A percentile compares a stretch with the other conserved stretches of the same genome.
These are phyloP conservation scores for Nicator chloris DNA, from an alignment of 2,113 vertebrate genomes.

Conservation along the genomic window DNA sequence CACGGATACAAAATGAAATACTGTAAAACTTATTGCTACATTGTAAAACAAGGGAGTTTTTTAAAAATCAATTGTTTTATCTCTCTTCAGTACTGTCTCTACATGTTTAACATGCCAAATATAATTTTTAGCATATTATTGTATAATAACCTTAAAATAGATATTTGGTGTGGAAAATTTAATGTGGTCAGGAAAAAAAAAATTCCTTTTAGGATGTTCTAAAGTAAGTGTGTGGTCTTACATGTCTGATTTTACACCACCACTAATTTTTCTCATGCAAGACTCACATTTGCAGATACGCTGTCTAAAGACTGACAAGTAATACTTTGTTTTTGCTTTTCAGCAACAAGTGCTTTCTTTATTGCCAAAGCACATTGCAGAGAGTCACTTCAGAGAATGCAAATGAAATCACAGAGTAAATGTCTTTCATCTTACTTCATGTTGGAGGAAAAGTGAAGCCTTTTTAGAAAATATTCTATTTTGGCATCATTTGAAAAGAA, in stretches of 20 bases:
- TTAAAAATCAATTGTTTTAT: neutral
- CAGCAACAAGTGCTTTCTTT: constrained; percentile 35
- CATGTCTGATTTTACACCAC: neutral
- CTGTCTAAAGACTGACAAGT: neutral
- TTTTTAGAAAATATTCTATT: constrained; percentile 45
- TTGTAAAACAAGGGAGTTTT: neutral
- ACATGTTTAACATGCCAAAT: neutral
- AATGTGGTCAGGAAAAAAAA: neutral
- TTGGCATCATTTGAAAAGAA: constrained; percentile 47
- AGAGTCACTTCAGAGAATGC: constrained; percentile 59
- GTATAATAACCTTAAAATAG: neutral
- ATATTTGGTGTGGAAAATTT: neutral
- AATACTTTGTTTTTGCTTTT: constrained; percentile 38
- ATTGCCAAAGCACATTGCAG: constrained; percentile 42
- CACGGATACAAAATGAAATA: neutral
- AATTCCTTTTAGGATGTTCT: neutral
- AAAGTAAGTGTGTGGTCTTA: neutral
- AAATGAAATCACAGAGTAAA: constrained; percentile 56
- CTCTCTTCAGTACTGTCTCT: neutral
- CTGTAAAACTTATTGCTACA: neutral
- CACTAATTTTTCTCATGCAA: neutral
- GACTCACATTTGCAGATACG: neutral
- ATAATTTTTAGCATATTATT: neutral
- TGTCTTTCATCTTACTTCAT: constrained; percentile 44
- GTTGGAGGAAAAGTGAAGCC: neutral